These are phyloP conservation scores for Turritopsis rubra DNA, from an alignment of 30 jellyfish, hydroid and myxozoan species.

Conservation along the genomic window DNA sequence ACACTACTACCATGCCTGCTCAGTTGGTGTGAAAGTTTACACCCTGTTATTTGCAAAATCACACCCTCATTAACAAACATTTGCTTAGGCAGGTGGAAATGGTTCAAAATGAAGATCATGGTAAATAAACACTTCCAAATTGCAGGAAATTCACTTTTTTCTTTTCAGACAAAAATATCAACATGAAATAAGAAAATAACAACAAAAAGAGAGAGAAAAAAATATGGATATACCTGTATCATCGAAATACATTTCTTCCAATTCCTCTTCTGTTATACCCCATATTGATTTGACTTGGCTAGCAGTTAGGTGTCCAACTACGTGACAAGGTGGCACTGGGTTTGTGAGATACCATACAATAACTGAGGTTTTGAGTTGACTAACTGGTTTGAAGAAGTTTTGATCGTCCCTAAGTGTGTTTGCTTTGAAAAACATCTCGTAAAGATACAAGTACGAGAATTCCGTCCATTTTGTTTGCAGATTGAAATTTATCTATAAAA, in stretches of 20 bases:
- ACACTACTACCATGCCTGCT: background rate
- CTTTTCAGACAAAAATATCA: background rate
- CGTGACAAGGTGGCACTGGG: slow-evolving; percentile 96
- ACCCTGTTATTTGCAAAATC: background rate
- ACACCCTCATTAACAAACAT: background rate
- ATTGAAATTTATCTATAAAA: slow-evolving; percentile 53
- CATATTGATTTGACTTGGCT: slow-evolving; percentile 96
- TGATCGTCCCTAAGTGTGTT: slow-evolving; percentile 76
- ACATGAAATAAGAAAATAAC: background rate
- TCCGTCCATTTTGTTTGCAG: slow-evolving; percentile 79
- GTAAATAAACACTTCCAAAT: background rate
- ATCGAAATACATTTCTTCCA: slow-evolving; percentile 87
- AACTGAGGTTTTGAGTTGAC: slow-evolving; percentile 89
- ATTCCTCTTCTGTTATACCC: slow-evolving; percentile 96
- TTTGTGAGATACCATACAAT: slow-evolving; percentile 89
- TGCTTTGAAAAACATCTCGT: slow-evolving; percentile 93
- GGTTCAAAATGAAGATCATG: background rate
- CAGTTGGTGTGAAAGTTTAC: background rate
- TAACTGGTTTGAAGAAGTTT: slow-evolving; percentile 90
- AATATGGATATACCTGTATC: slow-evolving; percentile 59
- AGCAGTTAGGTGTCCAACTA: slow-evolving; percentile 88
- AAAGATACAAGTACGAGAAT: slow-evolving; percentile 60
- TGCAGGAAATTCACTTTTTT: background rate
- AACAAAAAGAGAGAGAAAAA: background rate
- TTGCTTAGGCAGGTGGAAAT: background rate